Base-by-base conservation (phyloP, 2,113 vertebrate species). In the Lathamus discolor region DNA sequence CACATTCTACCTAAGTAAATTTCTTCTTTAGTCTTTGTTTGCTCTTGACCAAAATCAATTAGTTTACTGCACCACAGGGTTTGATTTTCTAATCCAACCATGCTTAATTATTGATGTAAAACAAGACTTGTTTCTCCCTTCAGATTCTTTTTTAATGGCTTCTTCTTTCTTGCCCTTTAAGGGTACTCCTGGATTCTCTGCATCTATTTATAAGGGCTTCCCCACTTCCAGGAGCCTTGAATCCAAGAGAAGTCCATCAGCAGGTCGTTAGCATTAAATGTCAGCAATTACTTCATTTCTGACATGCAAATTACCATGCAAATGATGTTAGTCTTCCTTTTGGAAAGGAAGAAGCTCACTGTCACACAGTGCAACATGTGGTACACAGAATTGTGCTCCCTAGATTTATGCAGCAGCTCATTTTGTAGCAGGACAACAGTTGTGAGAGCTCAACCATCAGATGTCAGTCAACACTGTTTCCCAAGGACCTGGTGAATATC, bases 141-240 rank as follows among this genome's bases (percentile, higher is more conserved):
- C 13, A 3, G 29, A 67, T 75, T 86, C 6, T 86, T 94, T 82
- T 33, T 76, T 66, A 75, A 68, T 39, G 17, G 19, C 54, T 94
- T 89, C 57, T 55, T 55, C 37, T 74, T 95, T 80, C 77, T 88
- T 91, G 57, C n/a, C 27, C 43, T 92, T 48, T 70, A 72, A 93
- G 66, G 37, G 43, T 64, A 46, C 0, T 4, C 48, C 62, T 92
- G 87, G 66, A 92, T 88, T 90, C 66, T 78, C 75, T 85, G 59
- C 61, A 69, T 74, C 49, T 84, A 46, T 94, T 95, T 90, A 51
- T 78, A 89, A 90, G 84, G 94, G 63, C 68, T 96, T 97, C 73
- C 92, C 92, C 0, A 0, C 77, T 90, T 96, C 67, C 74, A 79
- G 82, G 33, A 94, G 74, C 51, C 52, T 88, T 95, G 90, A 80